Conservation (phyloP, 2,113 vertebrate genomes). For the Tragulus kanchil region DNA sequence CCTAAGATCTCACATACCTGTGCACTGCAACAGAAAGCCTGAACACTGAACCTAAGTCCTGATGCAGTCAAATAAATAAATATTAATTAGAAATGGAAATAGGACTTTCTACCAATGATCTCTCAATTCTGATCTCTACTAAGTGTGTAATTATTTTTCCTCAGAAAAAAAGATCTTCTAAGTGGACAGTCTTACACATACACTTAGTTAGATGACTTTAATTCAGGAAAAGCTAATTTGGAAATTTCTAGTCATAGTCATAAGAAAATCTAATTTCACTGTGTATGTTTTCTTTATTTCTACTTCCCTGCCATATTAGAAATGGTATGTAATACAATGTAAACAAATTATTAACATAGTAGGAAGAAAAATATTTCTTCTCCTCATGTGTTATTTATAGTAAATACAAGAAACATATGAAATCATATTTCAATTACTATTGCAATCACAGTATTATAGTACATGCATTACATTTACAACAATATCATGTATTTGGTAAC, state of each 20-base stretch:
- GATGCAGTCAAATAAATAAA: neutral
- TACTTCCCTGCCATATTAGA: neutral
- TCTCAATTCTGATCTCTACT: neutral
- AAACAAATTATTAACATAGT: neutral
- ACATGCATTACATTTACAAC: neutral
- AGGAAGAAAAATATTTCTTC: neutral
- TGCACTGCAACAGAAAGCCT: neutral
- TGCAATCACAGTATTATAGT: neutral
- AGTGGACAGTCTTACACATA: neutral
- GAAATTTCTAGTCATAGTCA: neutral
- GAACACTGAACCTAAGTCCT: neutral
- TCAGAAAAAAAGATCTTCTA: neutral
- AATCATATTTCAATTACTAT: neutral
- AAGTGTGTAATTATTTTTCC: neutral
- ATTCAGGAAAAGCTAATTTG: neutral
- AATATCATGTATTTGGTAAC: neutral
- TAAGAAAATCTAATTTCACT: neutral
- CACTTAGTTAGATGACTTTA: neutral
- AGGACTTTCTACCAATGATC: neutral
- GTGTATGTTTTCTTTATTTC: neutral
- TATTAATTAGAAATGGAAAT: neutral
- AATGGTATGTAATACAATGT: neutral
- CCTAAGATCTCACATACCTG: neutral
- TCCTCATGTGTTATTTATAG: neutral
- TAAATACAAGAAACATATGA: neutral